A percentile compares a stretch with the other conserved stretches of the same genome.
These are phyloP conservation scores for Sebastes minor DNA, from an alignment of 2,797 vertebrate genomes.

Conservation along the genomic window DNA sequence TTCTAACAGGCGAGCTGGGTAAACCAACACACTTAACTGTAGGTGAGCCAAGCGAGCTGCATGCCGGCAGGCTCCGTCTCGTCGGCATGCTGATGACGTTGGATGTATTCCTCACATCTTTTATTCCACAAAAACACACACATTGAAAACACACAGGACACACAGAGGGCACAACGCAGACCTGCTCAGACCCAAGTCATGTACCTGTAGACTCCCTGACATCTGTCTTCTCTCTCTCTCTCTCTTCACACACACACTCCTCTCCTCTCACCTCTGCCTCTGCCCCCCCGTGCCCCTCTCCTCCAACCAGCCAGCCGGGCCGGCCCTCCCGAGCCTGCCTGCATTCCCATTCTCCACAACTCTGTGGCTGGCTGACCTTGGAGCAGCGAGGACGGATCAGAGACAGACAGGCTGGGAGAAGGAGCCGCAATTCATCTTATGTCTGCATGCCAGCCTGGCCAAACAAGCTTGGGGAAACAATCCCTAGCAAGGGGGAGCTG, in stretches of 20 bases:
- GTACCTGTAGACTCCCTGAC: slow-evolving; percentile 56
- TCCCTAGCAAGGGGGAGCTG: slow-evolving; percentile 71
- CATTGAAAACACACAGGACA: slow-evolving; percentile 43
- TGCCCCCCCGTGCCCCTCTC: slow-evolving; percentile 3
- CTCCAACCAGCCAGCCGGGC: slow-evolving; percentile 24
- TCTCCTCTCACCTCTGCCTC: slow-evolving; percentile 21
- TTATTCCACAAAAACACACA: slow-evolving; percentile 24
- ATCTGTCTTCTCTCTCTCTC: slow-evolving; percentile 49
- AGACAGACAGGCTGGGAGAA: slow-evolving; percentile 71
- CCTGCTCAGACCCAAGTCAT: slow-evolving; percentile 67
- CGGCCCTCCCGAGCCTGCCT: slow-evolving; percentile 29
- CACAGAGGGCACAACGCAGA: slow-evolving; percentile 46
- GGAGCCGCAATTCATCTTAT: slow-evolving; percentile 78
- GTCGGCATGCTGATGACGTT: slow-evolving; percentile 35
- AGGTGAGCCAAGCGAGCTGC: slow-evolving; percentile 39
- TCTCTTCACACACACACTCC: neutral
- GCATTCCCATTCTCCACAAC: slow-evolving; percentile 55
- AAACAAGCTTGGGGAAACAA: slow-evolving; percentile 82
- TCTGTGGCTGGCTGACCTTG: slow-evolving; percentile 81
- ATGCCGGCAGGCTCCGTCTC: slow-evolving; percentile 31
- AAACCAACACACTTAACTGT: slow-evolving; percentile 40
- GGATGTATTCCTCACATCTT: slow-evolving; percentile 44
- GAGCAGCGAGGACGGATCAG: slow-evolving; percentile 71
- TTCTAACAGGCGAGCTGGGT: neutral
- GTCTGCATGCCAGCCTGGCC: slow-evolving; percentile 67